Base-by-base conservation (phyloP, 2,113 vertebrate genomes). In the Syngnathus scovelli region DNA sequence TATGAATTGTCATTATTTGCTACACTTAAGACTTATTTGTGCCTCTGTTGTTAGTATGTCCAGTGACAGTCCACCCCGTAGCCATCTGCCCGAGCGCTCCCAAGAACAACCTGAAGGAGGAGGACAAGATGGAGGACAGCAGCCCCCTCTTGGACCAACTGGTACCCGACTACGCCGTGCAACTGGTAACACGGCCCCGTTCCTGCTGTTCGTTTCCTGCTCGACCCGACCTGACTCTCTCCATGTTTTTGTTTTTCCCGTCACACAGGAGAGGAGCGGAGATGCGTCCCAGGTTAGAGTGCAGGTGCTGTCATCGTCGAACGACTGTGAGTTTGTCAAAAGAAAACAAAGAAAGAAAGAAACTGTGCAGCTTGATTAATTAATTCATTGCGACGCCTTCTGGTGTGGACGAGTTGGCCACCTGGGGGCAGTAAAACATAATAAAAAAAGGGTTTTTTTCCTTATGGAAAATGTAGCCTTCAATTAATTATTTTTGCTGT, bases 101-200 rank as follows among this genome's bases (percentile, higher is more conserved):
- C 68, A 81, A 85, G 81, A 69, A 69, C 75, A 70, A 75, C 0
- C 64, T 83, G 55, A 92, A 92, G 78, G 91, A 82, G 66, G 89
- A 91, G 65, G 88, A 89, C 76, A 89, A 89, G 66, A 77, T 27
- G 5, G 90, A 91, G 41, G 92, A 93, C 41, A 77, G 75, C 36
- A 55, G 72, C 7, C 63, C 82, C 23, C 85, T 77, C 0, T 78
- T 86, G 12, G 88, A 91, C 85, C 90, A 91, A 76, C 71, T 90
- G 80, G 84, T 89, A 39, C 88, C 90, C 19, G 83, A 91, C 71
- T 78, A 81, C 39, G 78, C 85, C 51, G 67, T 68, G 46, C 78
- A 71, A 12, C 79, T 58, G 85, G 91, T 92, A 85, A 13, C 72
- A 61, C 48, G 5, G 16, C 5, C 64, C 60, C 7, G 33, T 58